Percentiles rank a stretch among this genome's conserved stretches.
Evolutionary conservation across 2,797 vertebrate species (phyloP).

Genomic region (Ambastaia sidthimunki): DNA sequence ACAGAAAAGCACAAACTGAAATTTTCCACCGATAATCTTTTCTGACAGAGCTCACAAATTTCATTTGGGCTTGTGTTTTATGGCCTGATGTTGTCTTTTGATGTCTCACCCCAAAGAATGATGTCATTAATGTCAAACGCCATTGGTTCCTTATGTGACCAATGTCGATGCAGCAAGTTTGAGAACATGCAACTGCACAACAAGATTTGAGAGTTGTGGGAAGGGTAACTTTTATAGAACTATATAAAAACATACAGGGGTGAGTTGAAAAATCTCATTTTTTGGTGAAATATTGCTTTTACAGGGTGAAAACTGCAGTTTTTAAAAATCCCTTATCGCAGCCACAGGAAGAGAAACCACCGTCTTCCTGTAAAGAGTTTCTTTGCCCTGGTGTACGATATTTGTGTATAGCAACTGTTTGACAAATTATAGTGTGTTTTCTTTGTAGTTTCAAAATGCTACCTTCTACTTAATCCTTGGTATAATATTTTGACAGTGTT

Average conservation of each 20-base stretch:
- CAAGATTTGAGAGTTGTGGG: background rate
- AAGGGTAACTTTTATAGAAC: background rate
- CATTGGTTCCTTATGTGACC: background rate
- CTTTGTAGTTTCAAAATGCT: slow-evolving; percentile 32
- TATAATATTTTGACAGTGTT: slow-evolving; percentile 41
- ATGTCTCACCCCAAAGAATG: background rate
- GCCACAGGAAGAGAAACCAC: background rate
- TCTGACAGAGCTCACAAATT: background rate
- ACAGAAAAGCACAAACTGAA: background rate
- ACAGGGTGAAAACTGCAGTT: background rate
- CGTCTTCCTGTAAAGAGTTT: background rate
- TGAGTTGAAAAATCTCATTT: background rate
- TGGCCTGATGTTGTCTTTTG: background rate
- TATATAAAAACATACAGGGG: background rate
- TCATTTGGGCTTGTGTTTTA: background rate
- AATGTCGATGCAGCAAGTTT: background rate
- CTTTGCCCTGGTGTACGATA: background rate
- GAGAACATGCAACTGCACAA: background rate
- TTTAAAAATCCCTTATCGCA: background rate
- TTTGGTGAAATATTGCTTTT: background rate
- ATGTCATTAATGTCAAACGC: background rate
- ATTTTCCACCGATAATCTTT: background rate
- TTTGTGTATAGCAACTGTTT: slow-evolving; percentile 11
- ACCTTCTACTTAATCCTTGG: slow-evolving; percentile 33
- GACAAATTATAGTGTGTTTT: slow-evolving; percentile 31